Base-by-base conservation (phyloP, 1,140 invertebrate genomes). In the Elymnias hypermnestra region DNA sequence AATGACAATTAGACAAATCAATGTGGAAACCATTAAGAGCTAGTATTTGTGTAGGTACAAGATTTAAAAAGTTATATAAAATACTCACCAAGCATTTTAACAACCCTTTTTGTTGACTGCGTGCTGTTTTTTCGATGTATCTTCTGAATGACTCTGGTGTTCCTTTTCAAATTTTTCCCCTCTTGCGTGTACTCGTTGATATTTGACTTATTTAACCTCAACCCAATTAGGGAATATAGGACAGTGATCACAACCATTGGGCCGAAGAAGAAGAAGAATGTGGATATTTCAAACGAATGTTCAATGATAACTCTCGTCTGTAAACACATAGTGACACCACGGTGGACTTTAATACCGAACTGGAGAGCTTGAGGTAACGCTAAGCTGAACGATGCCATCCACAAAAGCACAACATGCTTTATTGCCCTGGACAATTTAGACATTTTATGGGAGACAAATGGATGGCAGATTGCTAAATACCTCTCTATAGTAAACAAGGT, bases 221-320 rank as follows among this genome's bases (percentile, higher is more conserved):
- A 66, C 4, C 92, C 95, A 62, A 97, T 96, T 39, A 95, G 79
- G n/a, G 93, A 87, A 72, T 97, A 97, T 1, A 96, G 87, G 2
- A 93, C 91, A 3, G 92, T 94, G 59, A 97, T 96, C 19, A 96
- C 81, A 8, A 92, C 91, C 94, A 97, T 95, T 0, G 95, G 95
- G 1, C 91, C 87, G 3, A 95, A 89, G 72, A 97, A 97, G 76
- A 97, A 95, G 12, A 96, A 69, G 53, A 95, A 89, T 0, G 94
- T 94, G 0, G 94, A 95, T 43, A 96, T 89, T 62, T 94, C 92
- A 63, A 96, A 97, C 0, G 93, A 90, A 72, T 94, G 92, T 12
- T 89, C 84, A 8, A 93, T 78, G 8, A 94, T 87, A 1, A 89
- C 86, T 65, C 87, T 86, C 35, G 90, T 90, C 47, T 90, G 87